These are phyloP conservation scores for Meloidogyne hapla DNA, from an alignment of 1,140 invertebrate species.

Conservation along the genomic window DNA sequence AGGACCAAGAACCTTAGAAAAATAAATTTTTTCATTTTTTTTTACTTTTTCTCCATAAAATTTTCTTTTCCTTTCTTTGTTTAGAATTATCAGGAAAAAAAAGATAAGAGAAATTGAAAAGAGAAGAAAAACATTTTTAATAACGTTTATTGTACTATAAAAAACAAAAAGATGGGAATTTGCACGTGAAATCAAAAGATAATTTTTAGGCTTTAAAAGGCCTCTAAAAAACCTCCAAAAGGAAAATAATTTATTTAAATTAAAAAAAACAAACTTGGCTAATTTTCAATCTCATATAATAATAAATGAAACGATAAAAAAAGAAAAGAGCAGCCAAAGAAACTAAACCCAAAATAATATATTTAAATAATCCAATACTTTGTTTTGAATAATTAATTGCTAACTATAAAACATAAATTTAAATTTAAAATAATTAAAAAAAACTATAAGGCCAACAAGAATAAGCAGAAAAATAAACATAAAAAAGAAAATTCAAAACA, in stretches of 20 bases:
- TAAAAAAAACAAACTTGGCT: slow-evolving; percentile 39
- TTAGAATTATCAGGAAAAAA: too few relatives aligned
- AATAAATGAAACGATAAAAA: slow-evolving; percentile 29
- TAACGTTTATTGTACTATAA: too few relatives aligned
- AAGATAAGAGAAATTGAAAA: too few relatives aligned
- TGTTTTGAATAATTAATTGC: slow-evolving; percentile 32
- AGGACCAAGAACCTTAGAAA: slow-evolving; percentile 37
- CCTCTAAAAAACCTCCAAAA: too few relatives aligned
- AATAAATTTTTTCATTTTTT: too few relatives aligned
- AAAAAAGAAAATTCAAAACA: neutral
- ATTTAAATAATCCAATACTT: slow-evolving; percentile 10
- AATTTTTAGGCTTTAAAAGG: neutral
- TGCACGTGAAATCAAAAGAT: too few relatives aligned
- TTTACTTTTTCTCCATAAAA: too few relatives aligned
- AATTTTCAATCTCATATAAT: slow-evolving; percentile 45
- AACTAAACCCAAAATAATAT: slow-evolving; percentile 11
- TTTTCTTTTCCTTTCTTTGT: too few relatives aligned
- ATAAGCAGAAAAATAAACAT: slow-evolving; percentile 30
- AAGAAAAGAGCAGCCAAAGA: slow-evolving; percentile 31
- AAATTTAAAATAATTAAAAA: neutral
- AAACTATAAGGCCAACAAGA: slow-evolving; percentile 34
- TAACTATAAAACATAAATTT: slow-evolving; percentile 9
- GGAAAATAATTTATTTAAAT: neutral
- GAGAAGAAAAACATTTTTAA: too few relatives aligned
- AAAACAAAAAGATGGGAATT: too few relatives aligned